Evolutionary conservation across 1,140 invertebrate species (phyloP), one percentile per base, ranked within the genome.

Genomic region (Cataglyphis hispanica): DNA sequence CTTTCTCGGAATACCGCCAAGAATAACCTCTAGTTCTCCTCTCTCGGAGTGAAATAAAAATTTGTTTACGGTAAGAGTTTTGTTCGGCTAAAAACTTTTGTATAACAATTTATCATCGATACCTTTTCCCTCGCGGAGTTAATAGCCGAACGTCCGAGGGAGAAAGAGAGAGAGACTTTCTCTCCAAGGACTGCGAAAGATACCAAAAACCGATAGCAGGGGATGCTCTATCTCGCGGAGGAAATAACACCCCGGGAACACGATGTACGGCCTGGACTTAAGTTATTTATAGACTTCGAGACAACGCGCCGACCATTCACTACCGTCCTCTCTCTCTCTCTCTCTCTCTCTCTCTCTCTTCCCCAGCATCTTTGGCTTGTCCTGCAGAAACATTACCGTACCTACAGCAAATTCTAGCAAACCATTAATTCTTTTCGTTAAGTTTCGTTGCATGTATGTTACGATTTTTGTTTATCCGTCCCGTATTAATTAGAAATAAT

Each of bases 261-360:
- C 85, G 84, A 92, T 89, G 84, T 91, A 92, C 74, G 77, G 70
- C 67, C 66, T 10, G 85, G 67, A 86, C 86, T 81, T 80, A 72
- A 84, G 86, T 91, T 92, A 91, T 92, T 92, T 92, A 92, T 91
- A 85, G 87, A 86, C 58, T 78, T 56, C 72, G 84, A 83, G 85
- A 91, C 89, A 84, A 76, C 81, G 34, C 63, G 40, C 43, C 25
- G 78, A 31, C 37, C 53, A 56, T 70, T 72, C 66, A 19, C 46
- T 40, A 50, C 37, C 27, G 27, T 66, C 22, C 86, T 25, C 43
- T 31, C 31, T 31, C 83, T 25, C 43, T 13, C 40, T 22, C n/a
- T n/a, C n/a, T n/a, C n/a, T n/a, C n/a, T 31, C 86, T 25, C 43
- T 31, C 31, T 31, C 83, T 25, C 43, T 13, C 40, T 22, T n/a